Evolutionary conservation across 2,113 vertebrate genomes (phyloP).

Genomic region (Oxyura jamaicensis): DNA sequence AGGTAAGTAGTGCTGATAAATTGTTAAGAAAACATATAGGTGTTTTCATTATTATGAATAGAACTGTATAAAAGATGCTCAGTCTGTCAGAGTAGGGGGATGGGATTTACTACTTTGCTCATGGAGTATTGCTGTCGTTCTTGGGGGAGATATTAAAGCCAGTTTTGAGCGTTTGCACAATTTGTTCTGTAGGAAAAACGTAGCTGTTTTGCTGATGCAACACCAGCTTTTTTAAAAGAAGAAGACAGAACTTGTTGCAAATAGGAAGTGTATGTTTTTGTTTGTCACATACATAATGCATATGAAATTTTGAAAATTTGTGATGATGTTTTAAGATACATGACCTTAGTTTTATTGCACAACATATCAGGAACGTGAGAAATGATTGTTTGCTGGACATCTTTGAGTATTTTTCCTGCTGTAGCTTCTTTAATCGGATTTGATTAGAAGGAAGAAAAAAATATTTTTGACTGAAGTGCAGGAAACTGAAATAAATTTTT

Average conservation of each 20-base stretch:
- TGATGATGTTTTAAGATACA: not conserved
- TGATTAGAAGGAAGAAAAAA: not conserved
- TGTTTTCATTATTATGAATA: not conserved
- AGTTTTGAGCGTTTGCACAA: not conserved
- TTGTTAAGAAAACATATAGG: not conserved
- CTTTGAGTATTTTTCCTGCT: not conserved
- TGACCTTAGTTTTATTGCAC: not conserved
- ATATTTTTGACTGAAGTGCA: not conserved
- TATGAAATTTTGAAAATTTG: not conserved
- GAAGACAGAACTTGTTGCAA: not conserved
- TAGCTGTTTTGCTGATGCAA: not conserved
- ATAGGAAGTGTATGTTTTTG: not conserved
- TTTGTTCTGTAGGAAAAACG: not conserved
- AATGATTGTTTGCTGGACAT: not conserved
- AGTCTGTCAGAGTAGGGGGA: not conserved
- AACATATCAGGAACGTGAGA: not conserved
- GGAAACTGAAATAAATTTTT: not conserved
- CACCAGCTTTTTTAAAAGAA: not conserved
- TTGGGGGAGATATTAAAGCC: not conserved
- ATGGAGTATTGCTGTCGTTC: not conserved
- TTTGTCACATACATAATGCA: not conserved
- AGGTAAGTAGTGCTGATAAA: not conserved
- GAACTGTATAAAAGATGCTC: not conserved
- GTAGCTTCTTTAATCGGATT: not conserved
- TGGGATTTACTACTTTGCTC: not conserved